Percentiles rank a stretch among this genome's conserved stretches.
Evolutionary conservation across 2,797 vertebrate genomes (phyloP).

Genomic region (Eupleurogrammus muticus): DNA sequence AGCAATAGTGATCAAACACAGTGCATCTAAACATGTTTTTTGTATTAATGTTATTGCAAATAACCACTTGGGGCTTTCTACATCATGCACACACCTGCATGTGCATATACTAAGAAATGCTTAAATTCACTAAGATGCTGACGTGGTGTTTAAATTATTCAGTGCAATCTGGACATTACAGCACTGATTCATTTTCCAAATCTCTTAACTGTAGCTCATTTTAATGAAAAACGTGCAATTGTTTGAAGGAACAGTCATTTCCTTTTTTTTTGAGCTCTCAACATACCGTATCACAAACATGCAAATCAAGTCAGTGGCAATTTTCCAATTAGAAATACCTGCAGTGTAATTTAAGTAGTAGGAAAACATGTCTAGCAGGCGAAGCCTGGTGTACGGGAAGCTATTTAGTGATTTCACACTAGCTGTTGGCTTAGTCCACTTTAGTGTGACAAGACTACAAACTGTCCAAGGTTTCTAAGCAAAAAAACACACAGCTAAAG

Average conservation of each 20-base stretch:
- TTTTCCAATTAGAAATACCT: conserved; percentile 42
- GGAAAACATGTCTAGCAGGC: conserved; percentile 13
- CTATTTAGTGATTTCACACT: conserved; percentile 21
- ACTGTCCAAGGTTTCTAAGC: not conserved
- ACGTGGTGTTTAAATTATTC: conserved; percentile 1
- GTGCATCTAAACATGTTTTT: no score
- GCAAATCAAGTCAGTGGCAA: conserved; percentile 30
- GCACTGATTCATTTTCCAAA: not conserved
- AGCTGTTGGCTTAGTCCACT: conserved; percentile 1
- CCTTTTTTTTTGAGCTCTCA: conserved; percentile 1
- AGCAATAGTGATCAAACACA: no score
- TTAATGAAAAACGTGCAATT: not conserved
- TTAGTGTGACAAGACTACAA: conserved; percentile 6
- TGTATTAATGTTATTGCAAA: not conserved
- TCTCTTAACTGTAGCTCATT: not conserved
- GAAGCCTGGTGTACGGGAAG: conserved; percentile 10
- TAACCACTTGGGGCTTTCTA: not conserved
- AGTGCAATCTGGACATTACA: not conserved
- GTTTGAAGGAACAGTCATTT: not conserved
- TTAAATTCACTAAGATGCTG: not conserved
- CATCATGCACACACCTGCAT: not conserved
- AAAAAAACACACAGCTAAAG: not conserved
- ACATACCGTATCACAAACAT: conserved; percentile 33
- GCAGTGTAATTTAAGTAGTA: conserved; percentile 27
- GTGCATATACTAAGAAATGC: conserved; percentile 2